Evolutionary conservation across 1,140 invertebrate species (phyloP).

Genomic region (Cotesia glomerata): DNA sequence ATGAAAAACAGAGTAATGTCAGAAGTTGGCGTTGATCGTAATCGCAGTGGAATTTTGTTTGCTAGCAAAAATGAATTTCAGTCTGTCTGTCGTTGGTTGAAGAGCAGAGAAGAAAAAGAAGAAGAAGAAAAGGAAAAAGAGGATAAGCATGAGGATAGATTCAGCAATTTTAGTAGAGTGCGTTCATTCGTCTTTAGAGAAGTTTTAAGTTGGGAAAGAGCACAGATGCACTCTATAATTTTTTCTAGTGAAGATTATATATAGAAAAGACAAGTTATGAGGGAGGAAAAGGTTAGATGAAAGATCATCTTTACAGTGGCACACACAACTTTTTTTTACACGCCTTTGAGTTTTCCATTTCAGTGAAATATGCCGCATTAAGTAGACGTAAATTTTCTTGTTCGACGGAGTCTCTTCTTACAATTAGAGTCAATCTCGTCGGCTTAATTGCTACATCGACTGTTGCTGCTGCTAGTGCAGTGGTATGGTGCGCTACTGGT

Average conservation of each 20-base stretch:
- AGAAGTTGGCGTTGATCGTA: neutral
- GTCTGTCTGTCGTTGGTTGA: neutral
- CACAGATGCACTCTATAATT: neutral
- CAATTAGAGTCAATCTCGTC: conserved; percentile 23
- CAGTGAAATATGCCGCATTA: neutral
- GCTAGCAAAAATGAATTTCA: neutral
- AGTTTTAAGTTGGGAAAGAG: neutral
- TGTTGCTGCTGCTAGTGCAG: neutral
- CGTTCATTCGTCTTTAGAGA: neutral
- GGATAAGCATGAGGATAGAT: too few relatives aligned
- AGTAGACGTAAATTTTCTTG: neutral
- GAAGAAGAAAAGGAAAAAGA: too few relatives aligned
- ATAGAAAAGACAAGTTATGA: too few relatives aligned
- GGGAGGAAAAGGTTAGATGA: neutral
- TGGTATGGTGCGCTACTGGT: too few relatives aligned
- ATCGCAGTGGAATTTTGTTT: conserved; percentile 3
- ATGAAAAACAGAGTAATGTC: neutral
- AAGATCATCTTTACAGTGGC: neutral
- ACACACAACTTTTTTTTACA: too few relatives aligned
- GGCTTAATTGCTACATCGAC: conserved; percentile 14
- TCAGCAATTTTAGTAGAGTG: neutral
- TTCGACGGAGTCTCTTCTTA: neutral
- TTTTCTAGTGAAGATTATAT: neutral
- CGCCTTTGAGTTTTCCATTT: neutral
- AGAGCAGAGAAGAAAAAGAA: too few relatives aligned